Evolutionary conservation across 2,888 invertebrate species (phyloP), one percentile per base, ranked within the genome.

Genomic region (Pyrocoelia pectoralis): DNA sequence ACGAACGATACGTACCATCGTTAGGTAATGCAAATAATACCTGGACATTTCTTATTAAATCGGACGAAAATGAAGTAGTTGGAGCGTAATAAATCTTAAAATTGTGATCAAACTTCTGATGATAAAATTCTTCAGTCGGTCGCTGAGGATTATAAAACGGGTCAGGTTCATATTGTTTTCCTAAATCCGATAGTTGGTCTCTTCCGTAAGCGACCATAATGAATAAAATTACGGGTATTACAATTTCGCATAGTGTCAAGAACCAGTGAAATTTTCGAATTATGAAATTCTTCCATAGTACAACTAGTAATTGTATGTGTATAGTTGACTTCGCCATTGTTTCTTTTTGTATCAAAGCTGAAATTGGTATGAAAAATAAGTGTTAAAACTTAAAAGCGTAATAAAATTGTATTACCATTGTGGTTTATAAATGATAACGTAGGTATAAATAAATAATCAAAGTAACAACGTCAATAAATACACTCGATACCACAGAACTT

Each of bases 251-350:
- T 28, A 76, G 54, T 10, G 79, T 77, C 62, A 79, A 68, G 14
- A 80, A 62, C 73, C 76, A 79, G 67, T 79, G 79, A 10, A 78
- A 71, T 65, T 75, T 77, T 48, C 81, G 69, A 17, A 80, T 78
- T 9, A 76, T 69, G 0, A 68, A 68, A 57, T 79, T 79, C 56
- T 81, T 80, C 80, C 80, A 81, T 46, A 78, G 43, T 10, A 79
- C 70, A 15, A 79, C 72, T 53, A 72, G 72, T n/a, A 79, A 62
- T 68, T 77, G 73, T 50, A 68, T 65, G 53, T 56, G 66, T 14
- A 72, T 41, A 4, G 68, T 64, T 2, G 66, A 53, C 6, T n/a
- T 38, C 5, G 29, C 48, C 64, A 64, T 64, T 49, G 5, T 12
- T 24, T 49, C 12, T 8, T 17, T 19, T 24, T 24, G n/a, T n/a